Base-by-base conservation (phyloP, 2,888 invertebrate genomes). In the Diogma glabrata region DNA sequence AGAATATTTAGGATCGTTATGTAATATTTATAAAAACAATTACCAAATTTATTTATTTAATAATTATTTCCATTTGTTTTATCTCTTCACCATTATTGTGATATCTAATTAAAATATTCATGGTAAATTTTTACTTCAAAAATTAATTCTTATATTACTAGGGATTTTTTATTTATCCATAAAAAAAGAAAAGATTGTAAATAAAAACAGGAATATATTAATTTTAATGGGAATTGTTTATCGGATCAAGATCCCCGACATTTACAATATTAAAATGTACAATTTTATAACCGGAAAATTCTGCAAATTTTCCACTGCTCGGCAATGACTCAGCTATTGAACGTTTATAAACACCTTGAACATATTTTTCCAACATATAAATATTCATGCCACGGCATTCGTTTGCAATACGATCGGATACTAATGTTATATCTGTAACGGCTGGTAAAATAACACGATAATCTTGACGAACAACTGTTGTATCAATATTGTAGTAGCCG, bases 401-500 rank as follows among this genome's bases (percentile, higher is more conserved):
- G 28, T 75, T 74, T 54, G 77, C 74, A 61, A 89, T 87, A 61
- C 82, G 82, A 53, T 74, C 71, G 16, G 88, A 87, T 53, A 85
- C 73, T 55, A 72, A 69, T 16, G 75, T 73, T 17, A 75, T 64
- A 64, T 86, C 81, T 16, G 74, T 74, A 48, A 90, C 69, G 12
- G 82, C 79, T 3, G 88, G 88, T 48, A 76, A 70, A 19, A 82
- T 73, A 3, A 91, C 87, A 50, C 78, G 76, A 82, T 89, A 86
- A 33, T 82, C 78, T 60, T 82, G 79, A 54, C 84, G 76, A 43
- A 92, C 81, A 56, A 83, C 78, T 57, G 80, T 76, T 40, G 89
- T 87, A 64, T 92, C 83, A 46, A 92, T 87, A 62, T 83, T 79
- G 65, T 88, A 89, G 64, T 87, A 86, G 9, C 82, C 82, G 56